These are phyloP conservation scores for Brachystomella parvula DNA, from an alignment of 1,140 invertebrate genomes.

Conservation along the genomic window DNA sequence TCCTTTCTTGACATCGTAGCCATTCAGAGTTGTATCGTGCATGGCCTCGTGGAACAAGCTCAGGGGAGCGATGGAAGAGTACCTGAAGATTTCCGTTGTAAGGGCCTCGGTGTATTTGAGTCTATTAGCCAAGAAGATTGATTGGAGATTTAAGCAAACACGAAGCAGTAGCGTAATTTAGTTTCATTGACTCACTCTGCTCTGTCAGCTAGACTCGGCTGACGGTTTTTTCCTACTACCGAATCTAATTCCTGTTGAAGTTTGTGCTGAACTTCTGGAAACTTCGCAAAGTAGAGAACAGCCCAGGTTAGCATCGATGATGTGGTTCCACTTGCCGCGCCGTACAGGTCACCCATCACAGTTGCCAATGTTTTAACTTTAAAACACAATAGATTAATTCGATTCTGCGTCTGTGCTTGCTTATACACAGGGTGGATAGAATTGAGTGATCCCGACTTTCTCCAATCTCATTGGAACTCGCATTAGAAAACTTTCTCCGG, in stretches of 20 bases:
- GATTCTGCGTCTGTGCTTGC: too few species aligned
- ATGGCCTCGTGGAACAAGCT: conserved; percentile 17
- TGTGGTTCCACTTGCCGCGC: conserved; percentile 8
- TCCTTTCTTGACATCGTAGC: conserved; percentile 42
- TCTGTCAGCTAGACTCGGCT: conserved; percentile 18
- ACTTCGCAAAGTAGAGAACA: background rate
- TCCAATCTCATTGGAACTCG: too few species aligned
- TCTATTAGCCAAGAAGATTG: too few species aligned
- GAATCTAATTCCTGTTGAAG: conserved; percentile 42
- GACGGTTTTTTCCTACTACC: conserved; percentile 38
- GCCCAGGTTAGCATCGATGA: conserved; percentile 2
- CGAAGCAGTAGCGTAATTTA: background rate
- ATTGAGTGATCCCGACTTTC: too few species aligned
- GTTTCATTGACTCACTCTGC: background rate
- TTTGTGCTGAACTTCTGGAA: conserved; percentile 41
- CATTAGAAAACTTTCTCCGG: too few species aligned
- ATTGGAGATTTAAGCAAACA: background rate
- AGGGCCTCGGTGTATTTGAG: conserved; percentile 26
- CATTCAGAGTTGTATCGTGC: conserved; percentile 36
- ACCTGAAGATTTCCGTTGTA: conserved; percentile 20
- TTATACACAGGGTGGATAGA: too few species aligned
- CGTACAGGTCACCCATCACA: conserved; percentile 1
- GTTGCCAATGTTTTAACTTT: background rate
- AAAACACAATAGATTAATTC: background rate
- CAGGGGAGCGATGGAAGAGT: conserved; percentile 21